Evolutionary conservation across 2,113 vertebrate species (phyloP).

Genomic region (Alligator mississippiensis): DNA sequence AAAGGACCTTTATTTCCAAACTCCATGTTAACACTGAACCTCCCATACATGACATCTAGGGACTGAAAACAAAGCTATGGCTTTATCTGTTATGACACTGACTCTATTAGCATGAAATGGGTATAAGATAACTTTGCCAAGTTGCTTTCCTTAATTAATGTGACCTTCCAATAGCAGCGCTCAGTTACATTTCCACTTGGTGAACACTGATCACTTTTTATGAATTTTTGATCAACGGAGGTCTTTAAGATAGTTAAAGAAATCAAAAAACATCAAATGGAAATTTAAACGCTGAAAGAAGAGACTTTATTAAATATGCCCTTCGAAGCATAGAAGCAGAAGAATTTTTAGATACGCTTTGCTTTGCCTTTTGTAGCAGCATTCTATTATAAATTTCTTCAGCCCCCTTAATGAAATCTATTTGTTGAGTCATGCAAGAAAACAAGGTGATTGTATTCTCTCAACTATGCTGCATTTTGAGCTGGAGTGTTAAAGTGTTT

Average conservation of each 20-base stretch:
- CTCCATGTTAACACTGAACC: neutral
- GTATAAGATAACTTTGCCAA: neutral
- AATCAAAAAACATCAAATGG: neutral
- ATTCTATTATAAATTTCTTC: neutral
- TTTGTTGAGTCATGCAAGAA: conserved; percentile 62
- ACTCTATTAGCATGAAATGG: conserved; percentile 16
- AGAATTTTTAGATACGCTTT: neutral
- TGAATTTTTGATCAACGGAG: conserved; percentile 26
- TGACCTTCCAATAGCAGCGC: conserved; percentile 48
- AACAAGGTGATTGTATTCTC: conserved; percentile 31
- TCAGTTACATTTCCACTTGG: conserved; percentile 29
- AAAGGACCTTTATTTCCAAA: neutral
- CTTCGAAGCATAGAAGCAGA: conserved; percentile 13
- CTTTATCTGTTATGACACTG: neutral
- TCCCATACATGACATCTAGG: neutral
- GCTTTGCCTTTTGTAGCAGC: neutral
- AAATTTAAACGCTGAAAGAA: conserved; percentile 20
- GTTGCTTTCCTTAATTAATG: conserved; percentile 49
- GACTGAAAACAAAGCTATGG: neutral
- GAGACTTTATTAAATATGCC: conserved; percentile 22
- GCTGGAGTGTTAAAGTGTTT: conserved; percentile 13
- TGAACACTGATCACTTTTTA: conserved; percentile 10
- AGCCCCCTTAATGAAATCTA: conserved; percentile 12
- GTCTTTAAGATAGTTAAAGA: conserved; percentile 7
- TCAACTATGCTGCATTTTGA: conserved; percentile 30